Percentiles rank a stretch among this genome's conserved stretches.
Evolutionary conservation across 92 coral and sea anemone species (phyloP).

Genomic region (Palythoa heliodiscus): DNA sequence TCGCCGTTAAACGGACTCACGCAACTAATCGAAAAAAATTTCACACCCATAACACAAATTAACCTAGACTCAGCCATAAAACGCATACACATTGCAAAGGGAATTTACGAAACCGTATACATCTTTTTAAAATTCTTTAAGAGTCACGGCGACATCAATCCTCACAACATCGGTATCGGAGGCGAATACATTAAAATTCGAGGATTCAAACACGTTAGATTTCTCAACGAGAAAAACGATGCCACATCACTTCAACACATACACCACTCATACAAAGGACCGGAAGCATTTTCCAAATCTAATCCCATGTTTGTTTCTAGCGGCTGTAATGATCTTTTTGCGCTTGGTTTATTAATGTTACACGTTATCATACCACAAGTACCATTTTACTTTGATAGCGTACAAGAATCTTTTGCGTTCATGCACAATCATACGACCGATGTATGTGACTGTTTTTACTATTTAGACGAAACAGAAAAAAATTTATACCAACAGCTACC

Average conservation of each 20-base stretch:
- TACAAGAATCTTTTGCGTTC: neutral
- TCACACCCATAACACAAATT: neutral
- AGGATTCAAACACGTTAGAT: neutral
- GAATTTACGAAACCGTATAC: neutral
- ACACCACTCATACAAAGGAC: neutral
- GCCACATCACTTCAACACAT: neutral
- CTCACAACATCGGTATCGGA: neutral
- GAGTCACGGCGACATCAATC: neutral
- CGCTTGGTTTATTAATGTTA: neutral
- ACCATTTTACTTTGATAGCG: neutral
- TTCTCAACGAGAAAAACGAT: neutral
- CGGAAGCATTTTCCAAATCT: neutral
- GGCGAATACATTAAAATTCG: neutral
- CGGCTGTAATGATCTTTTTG: neutral
- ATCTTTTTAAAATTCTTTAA: too few species aligned
- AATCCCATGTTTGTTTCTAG: neutral
- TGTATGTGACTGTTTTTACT: neutral
- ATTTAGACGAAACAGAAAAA: constrained; percentile 2
- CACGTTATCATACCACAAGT: neutral
- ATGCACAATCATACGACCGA: neutral
- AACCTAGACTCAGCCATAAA: neutral
- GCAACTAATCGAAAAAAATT: neutral
- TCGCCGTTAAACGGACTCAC: neutral
- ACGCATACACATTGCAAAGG: neutral
- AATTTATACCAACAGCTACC: neutral